Conservation (phyloP, 2,113 vertebrate genomes). For the Amia ocellicauda region DNA sequence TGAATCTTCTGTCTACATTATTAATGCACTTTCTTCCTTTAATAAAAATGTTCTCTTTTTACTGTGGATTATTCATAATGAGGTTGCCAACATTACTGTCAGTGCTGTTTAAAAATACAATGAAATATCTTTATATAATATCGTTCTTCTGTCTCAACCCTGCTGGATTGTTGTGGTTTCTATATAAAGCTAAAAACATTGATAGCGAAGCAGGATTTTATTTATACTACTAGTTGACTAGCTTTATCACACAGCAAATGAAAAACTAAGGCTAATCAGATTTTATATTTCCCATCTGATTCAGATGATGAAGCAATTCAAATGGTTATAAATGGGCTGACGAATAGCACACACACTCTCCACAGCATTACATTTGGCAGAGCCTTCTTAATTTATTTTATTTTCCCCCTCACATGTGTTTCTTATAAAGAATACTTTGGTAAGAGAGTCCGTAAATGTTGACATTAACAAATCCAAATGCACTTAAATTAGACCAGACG, state of each 20-base stretch:
- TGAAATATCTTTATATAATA: slow-evolving; percentile 66
- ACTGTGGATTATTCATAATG: too few relatives aligned
- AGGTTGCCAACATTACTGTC: too few relatives aligned
- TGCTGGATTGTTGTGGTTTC: too few relatives aligned
- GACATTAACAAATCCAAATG: neutral
- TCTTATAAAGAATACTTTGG: neutral
- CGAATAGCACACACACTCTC: neutral
- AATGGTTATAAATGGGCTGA: neutral
- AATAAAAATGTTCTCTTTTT: slow-evolving; percentile 3
- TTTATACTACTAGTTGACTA: too few relatives aligned
- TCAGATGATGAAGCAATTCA: neutral
- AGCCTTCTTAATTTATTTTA: too few relatives aligned
- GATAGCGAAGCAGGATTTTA: too few relatives aligned
- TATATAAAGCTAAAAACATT: too few relatives aligned
- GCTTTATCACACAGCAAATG: too few relatives aligned
- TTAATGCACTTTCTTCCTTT: slow-evolving; percentile 1
- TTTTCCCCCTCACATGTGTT: neutral
- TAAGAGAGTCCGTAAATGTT: neutral
- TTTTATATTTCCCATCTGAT: too few relatives aligned
- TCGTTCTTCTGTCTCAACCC: too few relatives aligned
- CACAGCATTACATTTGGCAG: neutral
- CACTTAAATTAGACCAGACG: neutral
- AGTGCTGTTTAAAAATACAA: slow-evolving; percentile 69
- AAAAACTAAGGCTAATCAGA: too few relatives aligned
- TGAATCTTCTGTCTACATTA: too few relatives aligned